Conservation (phyloP, 2,797 vertebrate genomes). For the Pyrrhura leucotis region DNA sequence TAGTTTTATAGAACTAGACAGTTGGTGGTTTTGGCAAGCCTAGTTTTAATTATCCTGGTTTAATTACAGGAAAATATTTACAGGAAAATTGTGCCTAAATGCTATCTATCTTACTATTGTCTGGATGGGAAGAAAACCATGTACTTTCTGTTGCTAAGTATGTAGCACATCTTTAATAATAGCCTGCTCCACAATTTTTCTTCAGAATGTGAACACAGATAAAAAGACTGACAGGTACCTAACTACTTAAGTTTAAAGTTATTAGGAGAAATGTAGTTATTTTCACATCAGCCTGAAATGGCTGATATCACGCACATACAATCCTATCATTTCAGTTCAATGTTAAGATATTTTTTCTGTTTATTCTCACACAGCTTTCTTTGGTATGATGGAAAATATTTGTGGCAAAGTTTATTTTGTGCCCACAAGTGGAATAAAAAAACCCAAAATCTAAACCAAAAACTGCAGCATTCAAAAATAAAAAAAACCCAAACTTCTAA, state of each 20-base stretch:
- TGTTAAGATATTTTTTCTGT: background rate
- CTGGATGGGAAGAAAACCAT: background rate
- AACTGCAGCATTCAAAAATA: background rate
- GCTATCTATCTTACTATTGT: background rate
- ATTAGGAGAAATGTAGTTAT: background rate
- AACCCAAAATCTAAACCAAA: accelerated
- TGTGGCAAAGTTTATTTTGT: background rate
- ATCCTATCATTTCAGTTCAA: background rate
- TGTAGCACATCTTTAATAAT: background rate
- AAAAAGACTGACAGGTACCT: background rate
- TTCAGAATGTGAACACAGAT: background rate
- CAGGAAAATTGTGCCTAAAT: background rate
- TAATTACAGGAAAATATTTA: background rate
- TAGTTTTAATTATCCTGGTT: background rate
- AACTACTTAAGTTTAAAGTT: background rate
- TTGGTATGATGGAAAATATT: background rate
- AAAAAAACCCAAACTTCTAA: background rate
- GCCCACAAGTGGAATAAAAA: background rate
- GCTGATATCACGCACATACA: background rate
- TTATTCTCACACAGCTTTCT: background rate
- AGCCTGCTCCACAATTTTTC: background rate
- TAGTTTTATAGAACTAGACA: background rate
- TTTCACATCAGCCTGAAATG: background rate
- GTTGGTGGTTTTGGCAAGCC: background rate
- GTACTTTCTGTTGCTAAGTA: background rate